Evolutionary conservation across 2,888 invertebrate species (phyloP).

Genomic region (Thyatira batis): DNA sequence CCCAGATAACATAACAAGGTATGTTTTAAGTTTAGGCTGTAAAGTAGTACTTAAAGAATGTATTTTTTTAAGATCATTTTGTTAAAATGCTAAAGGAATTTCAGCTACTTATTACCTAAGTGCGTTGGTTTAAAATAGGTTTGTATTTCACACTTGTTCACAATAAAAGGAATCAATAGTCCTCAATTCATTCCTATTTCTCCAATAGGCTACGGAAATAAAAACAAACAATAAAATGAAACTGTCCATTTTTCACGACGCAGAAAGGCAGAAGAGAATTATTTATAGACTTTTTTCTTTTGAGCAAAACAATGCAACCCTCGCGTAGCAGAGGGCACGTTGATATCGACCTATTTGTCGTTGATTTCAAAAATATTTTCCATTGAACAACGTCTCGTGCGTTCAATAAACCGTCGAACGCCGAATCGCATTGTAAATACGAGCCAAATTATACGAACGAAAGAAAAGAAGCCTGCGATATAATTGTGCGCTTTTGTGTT

Average conservation of each 20-base stretch:
- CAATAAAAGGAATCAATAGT: background rate
- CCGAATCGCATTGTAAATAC: constrained; percentile 1
- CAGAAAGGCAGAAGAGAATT: background rate
- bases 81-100: too few species aligned
- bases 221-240: background rate
- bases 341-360: background rate
- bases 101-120: too few species aligned
- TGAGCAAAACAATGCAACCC: background rate
- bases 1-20: too few species aligned
- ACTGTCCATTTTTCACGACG: background rate
- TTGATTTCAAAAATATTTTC: background rate
- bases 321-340: background rate
- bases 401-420: constrained; percentile 2
- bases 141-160: background rate
- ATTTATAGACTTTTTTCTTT: background rate
- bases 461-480: constrained; percentile 1
- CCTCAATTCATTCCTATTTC: background rate
- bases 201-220: background rate
- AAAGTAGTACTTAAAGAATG: too few species aligned
- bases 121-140: too few species aligned
- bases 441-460: constrained; percentile 1
- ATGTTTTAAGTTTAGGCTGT: too few species aligned
- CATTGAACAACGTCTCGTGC: background rate
- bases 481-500: constrained; percentile 6
- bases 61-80: too few species aligned